Evolutionary conservation across 2,888 invertebrate genomes (phyloP).

Genomic region (Rhyacophila evoluta): DNA sequence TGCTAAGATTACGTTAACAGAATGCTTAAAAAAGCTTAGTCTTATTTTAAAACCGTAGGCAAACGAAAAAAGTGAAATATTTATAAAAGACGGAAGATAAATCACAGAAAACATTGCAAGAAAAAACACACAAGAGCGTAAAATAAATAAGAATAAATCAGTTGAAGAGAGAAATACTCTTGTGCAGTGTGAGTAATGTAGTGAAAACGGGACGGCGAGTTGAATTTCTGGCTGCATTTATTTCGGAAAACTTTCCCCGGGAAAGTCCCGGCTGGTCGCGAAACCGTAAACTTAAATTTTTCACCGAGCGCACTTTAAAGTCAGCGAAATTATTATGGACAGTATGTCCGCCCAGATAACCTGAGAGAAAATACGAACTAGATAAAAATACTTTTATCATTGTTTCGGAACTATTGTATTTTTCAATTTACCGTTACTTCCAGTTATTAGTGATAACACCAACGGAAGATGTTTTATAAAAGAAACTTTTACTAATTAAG

Average conservation of each 20-base stretch:
- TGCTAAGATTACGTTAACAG: no score
- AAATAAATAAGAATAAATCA: slow-evolving; percentile 22
- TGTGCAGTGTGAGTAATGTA: slow-evolving; percentile 15
- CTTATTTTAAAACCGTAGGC: background rate
- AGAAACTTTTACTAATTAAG: no score
- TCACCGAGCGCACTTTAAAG: background rate
- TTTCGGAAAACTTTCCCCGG: background rate
- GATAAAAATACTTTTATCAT: no score
- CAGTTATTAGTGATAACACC: no score
- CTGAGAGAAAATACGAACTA: background rate
- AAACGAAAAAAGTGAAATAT: background rate
- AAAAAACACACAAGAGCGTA: background rate
- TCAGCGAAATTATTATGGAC: slow-evolving; percentile 13
- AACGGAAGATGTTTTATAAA: no score
- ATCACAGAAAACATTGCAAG: background rate
- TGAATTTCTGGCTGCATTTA: slow-evolving; percentile 22
- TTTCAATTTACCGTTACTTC: no score
- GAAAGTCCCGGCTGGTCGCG: background rate
- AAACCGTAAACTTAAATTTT: slow-evolving; percentile 8
- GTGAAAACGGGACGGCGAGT: background rate
- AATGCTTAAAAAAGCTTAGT: background rate
- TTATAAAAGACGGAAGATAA: background rate
- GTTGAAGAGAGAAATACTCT: slow-evolving; percentile 6
- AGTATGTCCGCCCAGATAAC: background rate
- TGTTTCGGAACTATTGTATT: no score